Conservation (phyloP, 2,888 invertebrate species). For the Drosophila bunnanda region DNA sequence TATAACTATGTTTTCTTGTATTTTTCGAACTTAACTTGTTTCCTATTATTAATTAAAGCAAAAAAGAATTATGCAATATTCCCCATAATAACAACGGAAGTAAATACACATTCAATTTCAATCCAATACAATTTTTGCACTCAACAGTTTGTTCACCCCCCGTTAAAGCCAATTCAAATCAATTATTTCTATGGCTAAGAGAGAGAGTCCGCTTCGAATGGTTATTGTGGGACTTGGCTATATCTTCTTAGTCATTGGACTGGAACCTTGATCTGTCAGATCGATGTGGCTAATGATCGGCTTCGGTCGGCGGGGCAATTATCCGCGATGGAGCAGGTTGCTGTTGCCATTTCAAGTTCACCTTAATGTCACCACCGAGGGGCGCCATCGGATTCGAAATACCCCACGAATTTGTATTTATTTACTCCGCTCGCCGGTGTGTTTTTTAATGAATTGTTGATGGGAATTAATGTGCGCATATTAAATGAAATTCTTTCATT, state of each 20-base stretch:
- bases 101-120: constrained; percentile 4
- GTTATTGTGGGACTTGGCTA: constrained; percentile 10
- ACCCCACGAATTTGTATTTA: constrained; percentile 34
- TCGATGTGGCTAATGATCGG: constrained; percentile 62
- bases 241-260: constrained; percentile 36
- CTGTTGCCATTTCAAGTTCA: constrained; percentile 30
- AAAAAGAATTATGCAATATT: background rate
- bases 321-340: constrained; percentile 40
- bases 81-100: constrained; percentile 7
- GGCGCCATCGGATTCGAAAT: constrained; percentile 40
- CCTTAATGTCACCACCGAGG: constrained; percentile 52
- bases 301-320: constrained; percentile 47
- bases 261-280: constrained; percentile 61
- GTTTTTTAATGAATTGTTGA: constrained; percentile 74
- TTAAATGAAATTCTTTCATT: constrained; percentile 78
- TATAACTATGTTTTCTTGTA: background rate
- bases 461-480: constrained; percentile 79
- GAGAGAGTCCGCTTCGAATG: constrained; percentile 18
- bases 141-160: constrained; percentile 35
- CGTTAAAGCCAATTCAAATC: constrained; percentile 23
- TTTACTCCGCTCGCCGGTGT: constrained; percentile 30
- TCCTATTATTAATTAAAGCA: background rate
- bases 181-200: constrained; percentile 10
- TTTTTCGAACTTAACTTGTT: background rate
- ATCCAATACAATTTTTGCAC: constrained; percentile 3